Evolutionary conservation across 1,140 invertebrate genomes (phyloP), one percentile per base, ranked within the genome.

Genomic region (Ceratosolen solmsi): DNA sequence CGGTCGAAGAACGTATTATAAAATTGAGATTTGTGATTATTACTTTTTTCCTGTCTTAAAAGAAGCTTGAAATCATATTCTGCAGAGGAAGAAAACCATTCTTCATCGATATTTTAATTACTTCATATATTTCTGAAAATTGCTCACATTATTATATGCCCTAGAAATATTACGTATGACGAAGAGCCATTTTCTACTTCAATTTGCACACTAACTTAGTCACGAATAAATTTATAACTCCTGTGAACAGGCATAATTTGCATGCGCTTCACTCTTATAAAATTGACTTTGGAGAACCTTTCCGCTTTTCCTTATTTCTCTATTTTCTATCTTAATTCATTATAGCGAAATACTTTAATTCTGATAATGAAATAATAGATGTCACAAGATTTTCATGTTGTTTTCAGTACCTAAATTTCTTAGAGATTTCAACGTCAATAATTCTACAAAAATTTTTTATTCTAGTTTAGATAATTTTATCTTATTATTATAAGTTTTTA

Each of bases 81-180:
- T 25, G 3, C 58, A n/a, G n/a, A n/a, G n/a, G 4, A 5, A 65
- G 27, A 58, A 20, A 38, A 30, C 41, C 46, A 58, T 25, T 17
- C 79, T 30, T 41, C 22, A 72, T 46, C 30, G 75, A 74, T 76
- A 27, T 83, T 83, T 83, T 78, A 83, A 83, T 83, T 80, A 83
- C 82, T 83, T 80, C 82, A 83, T 83, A 80, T 83, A 83, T 83
- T 83, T 83, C 82, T 76, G 58, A 76, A 80, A 83, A 83, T 80
- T 77, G 60, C 73, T 70, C 77, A 76, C 73, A 72, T 58, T 80
- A 83, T 80, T 73, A 38, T 65, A 13, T 33, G 7, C 22, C 41
- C 27, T 8, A 7, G 15, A 13, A 33, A 17, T 30, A 20, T 22
- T 36, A 46, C 54, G 71, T 72, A 79, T 58, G 78, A 83, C 78